Conservation (phyloP, 2,113 vertebrate genomes). For the Gulo gulo region DNA sequence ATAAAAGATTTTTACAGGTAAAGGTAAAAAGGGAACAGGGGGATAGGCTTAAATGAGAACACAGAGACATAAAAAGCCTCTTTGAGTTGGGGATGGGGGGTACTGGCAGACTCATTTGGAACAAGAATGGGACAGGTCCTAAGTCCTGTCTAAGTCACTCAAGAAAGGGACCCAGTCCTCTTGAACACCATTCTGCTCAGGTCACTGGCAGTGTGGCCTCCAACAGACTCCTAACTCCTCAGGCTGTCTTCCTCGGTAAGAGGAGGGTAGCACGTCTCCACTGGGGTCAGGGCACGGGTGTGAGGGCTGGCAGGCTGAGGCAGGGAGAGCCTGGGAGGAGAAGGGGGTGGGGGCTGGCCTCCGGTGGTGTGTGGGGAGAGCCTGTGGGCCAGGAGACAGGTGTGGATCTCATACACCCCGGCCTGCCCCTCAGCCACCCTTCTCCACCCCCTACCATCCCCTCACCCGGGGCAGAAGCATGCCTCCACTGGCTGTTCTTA, state of each 20-base stretch:
- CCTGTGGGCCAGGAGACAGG: not conserved
- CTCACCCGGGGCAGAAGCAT: not conserved
- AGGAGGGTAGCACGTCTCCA: not conserved
- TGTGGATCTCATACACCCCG: not conserved
- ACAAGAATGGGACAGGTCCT: not conserved
- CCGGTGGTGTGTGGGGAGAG: rapidly evolving
- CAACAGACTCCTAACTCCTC: not conserved
- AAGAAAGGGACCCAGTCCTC: not conserved
- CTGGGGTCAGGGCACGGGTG: not conserved
- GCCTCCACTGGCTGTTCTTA: not conserved
- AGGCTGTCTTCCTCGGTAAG: not conserved
- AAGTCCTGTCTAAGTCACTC: not conserved
- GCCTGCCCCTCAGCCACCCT: not conserved
- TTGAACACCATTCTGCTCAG: not conserved
- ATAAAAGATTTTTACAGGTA: not conserved
- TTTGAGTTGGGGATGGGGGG: not conserved
- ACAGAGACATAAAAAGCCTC: not conserved
- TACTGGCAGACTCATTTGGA: not conserved
- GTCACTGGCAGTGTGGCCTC: not conserved
- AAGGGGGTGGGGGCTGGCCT: rapidly evolving
- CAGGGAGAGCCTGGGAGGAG: not conserved
- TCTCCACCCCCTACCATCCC: not conserved
- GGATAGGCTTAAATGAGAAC: not conserved
- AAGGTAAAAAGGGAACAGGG: not conserved
- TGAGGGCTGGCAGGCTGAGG: not conserved